Base-by-base conservation (phyloP, 2,888 invertebrate genomes). In the Odontomyia ornata region DNA sequence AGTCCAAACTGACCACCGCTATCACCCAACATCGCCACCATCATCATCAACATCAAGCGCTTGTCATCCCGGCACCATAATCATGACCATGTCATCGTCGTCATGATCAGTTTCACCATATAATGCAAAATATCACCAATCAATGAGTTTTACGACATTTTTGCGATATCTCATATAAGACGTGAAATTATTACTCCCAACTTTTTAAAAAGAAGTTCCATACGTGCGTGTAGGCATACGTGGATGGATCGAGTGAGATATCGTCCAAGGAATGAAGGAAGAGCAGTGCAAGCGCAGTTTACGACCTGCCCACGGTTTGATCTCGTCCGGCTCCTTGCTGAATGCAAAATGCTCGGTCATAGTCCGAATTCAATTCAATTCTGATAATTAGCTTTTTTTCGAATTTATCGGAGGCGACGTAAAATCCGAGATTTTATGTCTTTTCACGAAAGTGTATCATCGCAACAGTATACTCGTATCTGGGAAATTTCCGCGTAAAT, bases 111-210 rank as follows among this genome's bases (percentile, higher is more conserved):
- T 69, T 69, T 69, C 69, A 47, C 69, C 69, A 69, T 69, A 69
- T 69, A 69, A 69, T 47, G 69, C 47, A 69, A 69, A 69, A 47
- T 69, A 69, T 69, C 46, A 69, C 69, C 69, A 69, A 69, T 69
- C 69, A 69, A 69, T 69, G 69, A 69, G 30, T 69, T 69, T 69
- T 69, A 69, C 69, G 69, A 69, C 69, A 69, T 69, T 69, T 69
- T 46, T 47, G 69, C 69, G 46, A 69, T 69, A 69, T 69, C 69
- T 47, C 52, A 52, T 36, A 36, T 47, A 69, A 46, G 23, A 46
- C 69, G 69, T 47, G 4, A 46, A 69, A 43, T 69, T 69, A 69
- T 69, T 69, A 69, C 43, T 36, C 36, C 27, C 9, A 69, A 30
- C 47, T 69, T 69, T 69, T 36, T 9, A 36, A 3, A 36, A 36